Conservation (phyloP, 1,140 invertebrate species). For the Chrysomallon squamiferum region DNA sequence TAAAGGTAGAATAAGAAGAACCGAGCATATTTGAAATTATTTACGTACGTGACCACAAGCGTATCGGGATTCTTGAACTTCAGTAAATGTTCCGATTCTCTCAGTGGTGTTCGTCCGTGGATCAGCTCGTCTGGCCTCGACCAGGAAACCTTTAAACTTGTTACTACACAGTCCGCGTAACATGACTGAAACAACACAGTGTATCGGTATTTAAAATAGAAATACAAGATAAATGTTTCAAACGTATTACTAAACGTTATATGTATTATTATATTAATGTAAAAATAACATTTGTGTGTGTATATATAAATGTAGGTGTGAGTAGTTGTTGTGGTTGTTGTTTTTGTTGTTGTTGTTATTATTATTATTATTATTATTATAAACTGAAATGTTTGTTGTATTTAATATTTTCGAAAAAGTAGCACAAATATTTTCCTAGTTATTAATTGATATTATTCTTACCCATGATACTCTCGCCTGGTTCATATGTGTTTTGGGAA, state of each 20-base stretch:
- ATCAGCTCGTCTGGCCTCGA: slow-evolving; percentile 21
- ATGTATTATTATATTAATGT: not conserved
- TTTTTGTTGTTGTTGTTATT: not conserved
- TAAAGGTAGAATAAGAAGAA: too few relatives aligned
- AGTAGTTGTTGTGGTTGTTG: not conserved
- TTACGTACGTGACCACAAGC: slow-evolving; percentile 9
- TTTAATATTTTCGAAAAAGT: not conserved
- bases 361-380: not conserved
- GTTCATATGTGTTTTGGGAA: not conserved
- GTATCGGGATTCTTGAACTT: slow-evolving; percentile 13
- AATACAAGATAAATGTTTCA: too few relatives aligned
- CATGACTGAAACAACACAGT: slow-evolving; percentile 18
- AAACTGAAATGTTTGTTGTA: not conserved
- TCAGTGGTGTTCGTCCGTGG: slow-evolving; percentile 13
- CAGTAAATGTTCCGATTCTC: slow-evolving; percentile 13
- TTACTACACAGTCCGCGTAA: slow-evolving; percentile 17
- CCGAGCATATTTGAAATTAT: too few relatives aligned
- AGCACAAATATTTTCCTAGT: not conserved
- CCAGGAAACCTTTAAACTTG: slow-evolving; percentile 18
- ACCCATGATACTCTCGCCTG: slow-evolving; percentile 3
- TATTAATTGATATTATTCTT: not conserved
- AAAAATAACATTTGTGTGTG: not conserved
- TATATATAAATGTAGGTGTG: not conserved
- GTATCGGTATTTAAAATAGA: too few relatives aligned
- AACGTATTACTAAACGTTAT: not conserved